Evolutionary conservation across 2,113 vertebrate species (phyloP).

Genomic region (Lycaon pictus): DNA sequence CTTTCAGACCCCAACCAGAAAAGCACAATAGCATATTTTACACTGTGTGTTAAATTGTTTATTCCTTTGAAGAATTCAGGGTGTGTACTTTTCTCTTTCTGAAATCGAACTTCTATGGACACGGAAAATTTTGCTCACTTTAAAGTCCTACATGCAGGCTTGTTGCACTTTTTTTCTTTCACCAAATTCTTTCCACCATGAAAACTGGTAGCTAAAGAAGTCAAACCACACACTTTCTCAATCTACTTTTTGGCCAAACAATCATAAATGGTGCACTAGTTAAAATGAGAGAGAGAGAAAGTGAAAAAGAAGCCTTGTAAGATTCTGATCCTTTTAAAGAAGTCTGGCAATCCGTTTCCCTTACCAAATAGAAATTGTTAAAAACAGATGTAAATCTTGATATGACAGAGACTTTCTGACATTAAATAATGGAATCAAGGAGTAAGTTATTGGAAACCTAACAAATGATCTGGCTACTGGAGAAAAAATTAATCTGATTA

Average conservation of each 20-base stretch:
- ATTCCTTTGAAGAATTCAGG: not conserved
- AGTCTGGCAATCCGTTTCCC: not conserved
- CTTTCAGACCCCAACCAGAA: slow-evolving; percentile 12
- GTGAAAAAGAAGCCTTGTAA: not conserved
- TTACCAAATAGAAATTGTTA: not conserved
- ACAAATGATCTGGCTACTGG: not conserved
- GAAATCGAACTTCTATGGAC: not conserved
- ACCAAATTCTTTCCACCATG: not conserved
- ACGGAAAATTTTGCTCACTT: slow-evolving; percentile 1
- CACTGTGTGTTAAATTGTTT: not conserved
- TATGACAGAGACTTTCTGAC: not conserved
- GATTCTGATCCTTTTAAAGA: not conserved
- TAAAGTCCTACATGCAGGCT: not conserved
- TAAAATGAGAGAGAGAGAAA: not conserved
- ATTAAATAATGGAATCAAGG: not conserved
- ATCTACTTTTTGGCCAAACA: slow-evolving; percentile 27
- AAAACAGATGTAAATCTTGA: not conserved
- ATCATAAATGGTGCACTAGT: not conserved
- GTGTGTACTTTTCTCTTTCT: not conserved
- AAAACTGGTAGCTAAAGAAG: not conserved
- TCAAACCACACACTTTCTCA: not conserved
- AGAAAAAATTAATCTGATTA: not conserved
- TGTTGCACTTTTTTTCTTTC: not conserved
- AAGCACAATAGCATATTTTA: not conserved
- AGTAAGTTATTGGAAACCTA: not conserved